Conservation (phyloP, 2,888 invertebrate species). For the Meandrusa payeni region DNA sequence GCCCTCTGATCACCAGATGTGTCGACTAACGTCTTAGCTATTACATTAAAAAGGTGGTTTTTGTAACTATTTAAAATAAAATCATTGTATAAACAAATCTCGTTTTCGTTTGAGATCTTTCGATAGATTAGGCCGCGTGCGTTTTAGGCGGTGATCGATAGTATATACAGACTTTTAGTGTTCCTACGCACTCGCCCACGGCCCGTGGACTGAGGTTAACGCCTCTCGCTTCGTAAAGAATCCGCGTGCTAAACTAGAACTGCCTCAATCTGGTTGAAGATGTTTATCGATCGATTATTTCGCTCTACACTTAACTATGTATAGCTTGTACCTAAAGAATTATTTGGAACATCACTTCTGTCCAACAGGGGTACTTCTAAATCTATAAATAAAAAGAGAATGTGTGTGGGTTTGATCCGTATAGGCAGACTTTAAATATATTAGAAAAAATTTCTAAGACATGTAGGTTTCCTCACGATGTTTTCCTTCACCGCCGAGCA, state of each 20-base stretch:
- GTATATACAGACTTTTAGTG: conserved; percentile 46
- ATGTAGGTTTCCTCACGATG: no score
- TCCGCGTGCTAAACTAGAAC: conserved; percentile 1
- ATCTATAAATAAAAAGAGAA: no score
- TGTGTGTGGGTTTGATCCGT: no score
- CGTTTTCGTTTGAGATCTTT: conserved; percentile 31
- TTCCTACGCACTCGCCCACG: conserved; percentile 54
- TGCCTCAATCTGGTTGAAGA: conserved; percentile 4
- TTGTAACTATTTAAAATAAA: conserved; percentile 14
- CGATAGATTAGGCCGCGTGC: conserved; percentile 31
- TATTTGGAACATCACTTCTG: no score
- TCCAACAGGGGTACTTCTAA: no score
- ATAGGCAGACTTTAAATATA: no score
- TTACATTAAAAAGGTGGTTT: no score
- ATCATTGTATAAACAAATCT: conserved; percentile 17
- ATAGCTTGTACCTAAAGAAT: no score
- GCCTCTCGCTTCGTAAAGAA: conserved; percentile 27
- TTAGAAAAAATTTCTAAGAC: no score
- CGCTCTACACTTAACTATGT: neutral
- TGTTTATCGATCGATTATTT: neutral
- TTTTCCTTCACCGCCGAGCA: no score
- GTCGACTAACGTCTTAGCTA: no score
- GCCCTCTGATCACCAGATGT: no score
- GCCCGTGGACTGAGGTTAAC: conserved; percentile 40
- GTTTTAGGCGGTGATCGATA: conserved; percentile 42